Conservation (phyloP, 2,113 vertebrate species). For the Nannobrachium achirus region DNA sequence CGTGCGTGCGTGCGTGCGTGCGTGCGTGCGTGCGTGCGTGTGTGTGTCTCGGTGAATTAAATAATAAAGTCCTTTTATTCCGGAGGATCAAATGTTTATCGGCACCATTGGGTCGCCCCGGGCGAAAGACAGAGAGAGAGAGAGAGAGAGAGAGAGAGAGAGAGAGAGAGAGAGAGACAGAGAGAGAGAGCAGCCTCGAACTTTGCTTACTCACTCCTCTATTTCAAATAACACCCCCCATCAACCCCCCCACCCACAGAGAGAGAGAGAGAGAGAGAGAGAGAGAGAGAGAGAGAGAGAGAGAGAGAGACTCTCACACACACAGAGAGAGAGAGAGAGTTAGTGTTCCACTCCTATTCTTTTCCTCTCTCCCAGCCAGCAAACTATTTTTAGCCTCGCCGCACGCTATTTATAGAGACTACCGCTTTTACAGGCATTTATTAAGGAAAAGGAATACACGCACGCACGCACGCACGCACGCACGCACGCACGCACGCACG, state of each 20-base stretch:
- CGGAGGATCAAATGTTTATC: conserved; percentile 88
- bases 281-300: conserved; percentile 16
- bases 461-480: no score
- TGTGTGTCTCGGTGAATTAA: conserved; percentile 78
- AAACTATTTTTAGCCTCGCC: conserved; percentile 93
- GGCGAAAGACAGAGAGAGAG: no score
- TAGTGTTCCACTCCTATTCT: conserved; percentile 89
- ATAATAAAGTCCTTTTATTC: conserved; percentile 76
- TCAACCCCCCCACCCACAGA: conserved; percentile 54
- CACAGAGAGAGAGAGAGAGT: conserved; percentile 62
- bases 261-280: conserved; percentile 23
- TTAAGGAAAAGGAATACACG: conserved; percentile 84
- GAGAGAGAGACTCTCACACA: conserved; percentile 72
- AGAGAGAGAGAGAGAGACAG: conserved; percentile 78
- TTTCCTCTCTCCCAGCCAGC: conserved; percentile 93
- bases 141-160: no score
- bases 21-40: conserved; percentile 32
- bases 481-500: conserved; percentile 18
- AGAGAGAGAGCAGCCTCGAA: conserved; percentile 86
- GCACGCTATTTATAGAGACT: conserved; percentile 96
- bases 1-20: background rate
- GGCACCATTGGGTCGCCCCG: conserved; percentile 85
- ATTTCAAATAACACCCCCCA: conserved; percentile 70
- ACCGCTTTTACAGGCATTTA: conserved; percentile 91
- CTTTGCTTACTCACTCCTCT: conserved; percentile 75